Evolutionary conservation across 2,113 vertebrate species (phyloP).

Genomic region (Falco punctatus): DNA sequence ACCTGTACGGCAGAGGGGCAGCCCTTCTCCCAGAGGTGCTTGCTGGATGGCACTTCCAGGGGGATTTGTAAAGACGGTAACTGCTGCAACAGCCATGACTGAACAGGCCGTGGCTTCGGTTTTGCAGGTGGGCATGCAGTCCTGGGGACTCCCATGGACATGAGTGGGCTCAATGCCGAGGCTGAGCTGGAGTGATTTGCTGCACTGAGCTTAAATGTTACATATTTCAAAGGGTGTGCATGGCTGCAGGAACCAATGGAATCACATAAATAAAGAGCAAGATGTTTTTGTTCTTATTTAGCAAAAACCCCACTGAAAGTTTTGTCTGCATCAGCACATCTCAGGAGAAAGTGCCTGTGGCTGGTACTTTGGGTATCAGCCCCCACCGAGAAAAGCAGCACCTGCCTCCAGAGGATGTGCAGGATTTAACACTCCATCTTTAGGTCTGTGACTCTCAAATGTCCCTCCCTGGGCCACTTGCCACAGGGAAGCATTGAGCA

Average conservation of each 20-base stretch:
- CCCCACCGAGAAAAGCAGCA: neutral
- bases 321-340: neutral
- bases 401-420: too few species aligned
- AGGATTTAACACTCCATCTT: neutral
- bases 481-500: neutral
- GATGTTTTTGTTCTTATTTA: neutral
- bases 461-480: neutral
- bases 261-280: neutral
- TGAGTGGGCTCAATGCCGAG: rapidly evolving
- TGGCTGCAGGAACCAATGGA: neutral
- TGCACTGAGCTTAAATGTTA: neutral
- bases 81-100: neutral
- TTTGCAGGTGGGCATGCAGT: neutral
- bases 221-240: neutral
- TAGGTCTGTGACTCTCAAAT: neutral
- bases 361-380: neutral
- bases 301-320: neutral
- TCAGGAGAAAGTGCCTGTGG: neutral
- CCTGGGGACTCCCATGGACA: rapidly evolving
- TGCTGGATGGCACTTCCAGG: neutral
- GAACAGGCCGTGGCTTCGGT: neutral
- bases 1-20: neutral
- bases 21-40: neutral
- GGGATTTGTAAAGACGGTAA: neutral
- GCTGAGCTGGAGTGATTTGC: neutral